These are phyloP conservation scores for Drosophila melanocephala DNA, from an alignment of 2,888 invertebrate genomes.

Conservation along the genomic window DNA sequence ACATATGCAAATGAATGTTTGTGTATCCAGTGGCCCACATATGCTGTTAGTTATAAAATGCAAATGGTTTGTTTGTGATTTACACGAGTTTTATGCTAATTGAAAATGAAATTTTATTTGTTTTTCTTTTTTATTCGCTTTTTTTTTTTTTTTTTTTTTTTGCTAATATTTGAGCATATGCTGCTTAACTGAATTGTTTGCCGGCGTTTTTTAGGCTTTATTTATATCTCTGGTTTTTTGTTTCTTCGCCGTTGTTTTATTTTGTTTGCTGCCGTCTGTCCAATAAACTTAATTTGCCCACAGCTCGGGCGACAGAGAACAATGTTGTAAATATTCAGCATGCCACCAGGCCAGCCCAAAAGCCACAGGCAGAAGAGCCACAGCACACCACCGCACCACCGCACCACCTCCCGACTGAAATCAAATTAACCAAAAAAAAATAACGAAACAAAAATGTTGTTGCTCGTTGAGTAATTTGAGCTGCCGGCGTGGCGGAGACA, in stretches of 20 bases:
- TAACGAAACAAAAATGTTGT: conserved; percentile 10
- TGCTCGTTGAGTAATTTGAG: conserved; percentile 50
- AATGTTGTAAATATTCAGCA: conserved; percentile 40
- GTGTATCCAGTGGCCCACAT: conserved; percentile 20
- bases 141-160: conserved; percentile 43
- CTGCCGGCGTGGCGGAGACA: conserved; percentile 44
- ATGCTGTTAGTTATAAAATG: conserved; percentile 28
- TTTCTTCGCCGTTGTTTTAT: conserved; percentile 4
- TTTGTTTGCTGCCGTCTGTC: conserved; percentile 23
- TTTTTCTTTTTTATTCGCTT: conserved; percentile 23
- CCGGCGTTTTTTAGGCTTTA: background rate
- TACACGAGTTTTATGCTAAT: conserved; percentile 64
- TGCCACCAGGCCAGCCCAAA: conserved; percentile 20
- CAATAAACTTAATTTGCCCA: conserved; percentile 52
- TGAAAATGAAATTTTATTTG: conserved; percentile 48
- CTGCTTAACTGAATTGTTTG: conserved; percentile 19
- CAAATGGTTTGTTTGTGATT: conserved; percentile 47
- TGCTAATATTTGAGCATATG: conserved; percentile 60
- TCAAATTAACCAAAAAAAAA: conserved; percentile 35
- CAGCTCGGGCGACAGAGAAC: conserved; percentile 34
- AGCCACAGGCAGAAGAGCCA: conserved; percentile 4
- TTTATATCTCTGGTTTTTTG: conserved; percentile 2
- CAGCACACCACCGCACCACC: conserved; percentile 1
- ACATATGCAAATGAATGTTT: background rate
- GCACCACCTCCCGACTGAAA: conserved; percentile 28